Base-by-base conservation (phyloP, 2,113 vertebrate species). In the Psammodynastes pulverulentus region DNA sequence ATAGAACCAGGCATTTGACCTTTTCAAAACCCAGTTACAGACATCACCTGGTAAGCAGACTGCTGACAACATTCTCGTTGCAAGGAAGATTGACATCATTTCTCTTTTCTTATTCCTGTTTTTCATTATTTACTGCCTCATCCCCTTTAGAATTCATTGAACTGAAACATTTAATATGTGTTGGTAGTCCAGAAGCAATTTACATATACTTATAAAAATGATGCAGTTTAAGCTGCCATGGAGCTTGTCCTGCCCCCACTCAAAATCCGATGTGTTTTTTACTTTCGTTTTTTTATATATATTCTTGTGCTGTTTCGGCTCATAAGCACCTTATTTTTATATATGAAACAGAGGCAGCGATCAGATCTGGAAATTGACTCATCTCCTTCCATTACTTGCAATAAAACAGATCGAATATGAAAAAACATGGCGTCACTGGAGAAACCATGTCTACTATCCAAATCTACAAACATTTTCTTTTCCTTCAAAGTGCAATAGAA, bases 81-180 rank as follows among this genome's bases (percentile, higher is more conserved):
- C 85, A 90, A 91, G 90, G 93, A 95, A 94, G 95, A 0, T 92
- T 87, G 86, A 93, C 95, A 94, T 92, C 86, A 48, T 85, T 95
- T 94, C 43, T 84, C 87, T 92, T 92, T 95, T 89, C 92, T 95
- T 91, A 95, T 90, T 49, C 86, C 79, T 95, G 52, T 93, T 96
- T 96, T 93, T 92, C 92, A 95, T 89, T 2, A 97, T 96, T 96
- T 97, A 96, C 93, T 93, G 92, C 87, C 92, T 94, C 95, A 94
- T 95, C 95, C 95, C 95, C 94, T 96, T 94, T 93, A 43, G 93
- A 96, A 96, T 91, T 94, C 96, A 95, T 45, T 96, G 95, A 96
- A 95, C 94, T 94, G 95, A 95, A 96, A 96, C 93, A 93, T 0
- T 0, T 93, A 90, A 93, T 92, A 92, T 48, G 92, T 91, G 92